phyloP scores from a whole-genome alignment of 2,888 invertebrate genomes.

The Rhimphoctona megacephalus region DNA sequence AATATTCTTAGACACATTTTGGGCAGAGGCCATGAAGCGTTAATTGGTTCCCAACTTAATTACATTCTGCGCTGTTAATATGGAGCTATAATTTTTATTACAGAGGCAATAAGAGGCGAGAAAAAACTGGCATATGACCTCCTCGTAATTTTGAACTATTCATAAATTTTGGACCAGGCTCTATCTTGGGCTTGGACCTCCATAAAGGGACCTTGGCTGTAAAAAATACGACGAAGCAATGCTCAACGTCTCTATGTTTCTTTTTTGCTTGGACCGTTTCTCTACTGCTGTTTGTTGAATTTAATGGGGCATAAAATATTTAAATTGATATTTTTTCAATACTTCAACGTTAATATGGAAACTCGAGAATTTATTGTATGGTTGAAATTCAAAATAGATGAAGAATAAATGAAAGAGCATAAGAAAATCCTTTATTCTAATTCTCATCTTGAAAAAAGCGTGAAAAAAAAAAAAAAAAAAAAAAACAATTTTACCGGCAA shows the following conservation, averaged over 20 bases:
- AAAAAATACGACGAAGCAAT: not conserved
- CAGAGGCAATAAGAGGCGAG: not conserved
- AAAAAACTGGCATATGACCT: not conserved
- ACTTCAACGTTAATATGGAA: no score
- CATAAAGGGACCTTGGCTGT: not conserved
- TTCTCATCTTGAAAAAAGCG: not conserved
- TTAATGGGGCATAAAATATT: not conserved
- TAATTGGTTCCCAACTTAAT: not conserved
- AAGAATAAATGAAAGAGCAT: no score
- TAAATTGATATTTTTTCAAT: not conserved
- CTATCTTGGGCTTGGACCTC: not conserved
- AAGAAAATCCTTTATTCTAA: not conserved
- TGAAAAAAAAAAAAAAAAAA: not conserved
- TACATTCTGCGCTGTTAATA: not conserved
- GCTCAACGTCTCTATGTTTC: not conserved
- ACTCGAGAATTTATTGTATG: no score
- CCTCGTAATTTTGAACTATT: not conserved
- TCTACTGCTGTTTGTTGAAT: not conserved
- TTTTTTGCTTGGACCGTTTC: not conserved
- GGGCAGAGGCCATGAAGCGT: not conserved
- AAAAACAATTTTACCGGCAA: not conserved
- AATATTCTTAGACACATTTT: not conserved
- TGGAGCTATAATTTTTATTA: not conserved
- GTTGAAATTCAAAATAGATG: no score
- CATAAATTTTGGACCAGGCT: not conserved